These are phyloP conservation scores for Hippolais icterina DNA, from an alignment of 2,113 vertebrate genomes.

Conservation along the genomic window DNA sequence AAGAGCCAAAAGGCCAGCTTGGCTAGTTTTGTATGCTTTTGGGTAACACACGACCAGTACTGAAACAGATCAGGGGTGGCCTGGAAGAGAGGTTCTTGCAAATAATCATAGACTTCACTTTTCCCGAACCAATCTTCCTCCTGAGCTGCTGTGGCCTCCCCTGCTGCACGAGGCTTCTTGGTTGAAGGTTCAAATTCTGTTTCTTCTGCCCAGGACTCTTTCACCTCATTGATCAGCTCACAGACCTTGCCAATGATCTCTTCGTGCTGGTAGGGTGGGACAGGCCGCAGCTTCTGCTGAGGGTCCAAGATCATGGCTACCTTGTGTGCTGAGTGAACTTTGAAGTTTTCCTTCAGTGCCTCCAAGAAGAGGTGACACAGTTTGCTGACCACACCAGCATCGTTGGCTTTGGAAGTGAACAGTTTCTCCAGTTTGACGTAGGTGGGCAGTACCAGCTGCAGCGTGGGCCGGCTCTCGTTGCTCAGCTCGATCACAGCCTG, in stretches of 20 bases:
- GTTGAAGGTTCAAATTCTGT: conserved; percentile 80
- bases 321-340: conserved; percentile 94
- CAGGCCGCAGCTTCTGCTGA: conserved; percentile 92
- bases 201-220: conserved; percentile 84
- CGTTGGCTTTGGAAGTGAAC: conserved; percentile 97
- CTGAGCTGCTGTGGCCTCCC: conserved; percentile 71
- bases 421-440: conserved; percentile 97
- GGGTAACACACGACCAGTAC: conserved; percentile 95
- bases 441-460: conserved; percentile 95
- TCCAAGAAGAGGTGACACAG: conserved; percentile 98
- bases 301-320: conserved; percentile 98
- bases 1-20: conserved; percentile 96
- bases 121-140: conserved; percentile 86
- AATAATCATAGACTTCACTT: conserved; percentile 85
- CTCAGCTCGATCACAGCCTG: conserved; percentile 92
- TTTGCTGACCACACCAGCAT: conserved; percentile 92
- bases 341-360: conserved; percentile 97
- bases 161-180: conserved; percentile 84
- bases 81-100: conserved; percentile 83
- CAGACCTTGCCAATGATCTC: conserved; percentile 95
- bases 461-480: conserved; percentile 90
- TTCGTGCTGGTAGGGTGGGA: conserved; percentile 95
- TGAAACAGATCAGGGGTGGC: conserved; percentile 92
- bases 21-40: conserved; percentile 92
- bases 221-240: conserved; percentile 88